phyloP scores from a whole-genome alignment of 2,888 invertebrate genomes.

The Trichogramma dendrolimi region DNA sequence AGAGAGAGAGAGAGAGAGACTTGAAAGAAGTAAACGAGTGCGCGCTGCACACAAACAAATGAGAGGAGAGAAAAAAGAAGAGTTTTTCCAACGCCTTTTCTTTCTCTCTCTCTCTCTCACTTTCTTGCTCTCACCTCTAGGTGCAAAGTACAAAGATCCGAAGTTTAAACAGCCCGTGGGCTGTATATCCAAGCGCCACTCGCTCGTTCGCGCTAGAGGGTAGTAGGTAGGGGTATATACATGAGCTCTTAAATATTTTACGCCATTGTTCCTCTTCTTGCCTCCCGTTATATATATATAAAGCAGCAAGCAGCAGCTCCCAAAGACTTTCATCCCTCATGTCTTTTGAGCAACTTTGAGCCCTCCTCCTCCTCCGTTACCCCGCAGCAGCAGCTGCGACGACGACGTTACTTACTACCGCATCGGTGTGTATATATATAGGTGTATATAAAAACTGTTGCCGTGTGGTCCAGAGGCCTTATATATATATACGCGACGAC shows the following conservation, averaged over 20 bases:
- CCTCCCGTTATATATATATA: too few species aligned
- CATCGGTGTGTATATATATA: too few species aligned
- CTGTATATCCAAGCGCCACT: slow-evolving; percentile 9
- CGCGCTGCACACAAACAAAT: too few species aligned
- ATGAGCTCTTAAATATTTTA: slow-evolving; percentile 23
- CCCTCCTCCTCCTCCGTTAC: background rate
- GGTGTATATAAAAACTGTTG: too few species aligned
- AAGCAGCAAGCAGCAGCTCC: background rate
- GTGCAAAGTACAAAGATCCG: slow-evolving; percentile 16
- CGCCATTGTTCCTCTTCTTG: slow-evolving; percentile 16
- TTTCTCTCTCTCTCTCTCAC: background rate
- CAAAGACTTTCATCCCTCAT: slow-evolving; percentile 1
- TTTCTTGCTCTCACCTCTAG: background rate
- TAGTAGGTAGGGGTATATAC: too few species aligned
- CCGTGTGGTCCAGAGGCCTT: too few species aligned
- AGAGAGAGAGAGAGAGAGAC: slow-evolving; percentile 1
- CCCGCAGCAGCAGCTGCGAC: too few species aligned
- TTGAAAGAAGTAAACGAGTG: too few species aligned
- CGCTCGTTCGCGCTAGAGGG: background rate
- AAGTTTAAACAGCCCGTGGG: slow-evolving; percentile 28
- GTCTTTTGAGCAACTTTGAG: too few species aligned
- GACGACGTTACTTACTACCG: too few species aligned
- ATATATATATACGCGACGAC: too few species aligned
- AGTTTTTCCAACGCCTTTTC: background rate
- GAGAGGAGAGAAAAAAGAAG: background rate